phyloP scores from a whole-genome alignment of 2,888 invertebrate genomes.

The Nephrocerus scutellatus region DNA sequence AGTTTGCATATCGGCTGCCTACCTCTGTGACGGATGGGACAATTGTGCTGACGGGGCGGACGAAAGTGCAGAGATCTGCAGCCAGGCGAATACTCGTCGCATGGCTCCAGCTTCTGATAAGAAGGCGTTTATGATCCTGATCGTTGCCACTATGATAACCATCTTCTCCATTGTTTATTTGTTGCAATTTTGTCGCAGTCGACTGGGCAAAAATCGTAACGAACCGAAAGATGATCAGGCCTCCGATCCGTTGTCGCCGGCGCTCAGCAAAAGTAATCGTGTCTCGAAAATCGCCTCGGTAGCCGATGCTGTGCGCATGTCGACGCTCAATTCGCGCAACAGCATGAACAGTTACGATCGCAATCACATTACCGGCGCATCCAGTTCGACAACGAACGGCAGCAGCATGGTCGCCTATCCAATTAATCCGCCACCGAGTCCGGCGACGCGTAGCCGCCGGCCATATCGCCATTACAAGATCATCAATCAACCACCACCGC shows the following conservation, averaged over 20 bases:
- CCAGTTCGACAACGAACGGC: constrained; percentile 47
- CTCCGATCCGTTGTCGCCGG: constrained; percentile 59
- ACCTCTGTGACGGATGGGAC: constrained; percentile 68
- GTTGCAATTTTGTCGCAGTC: constrained; percentile 52
- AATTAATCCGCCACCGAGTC: constrained; percentile 85
- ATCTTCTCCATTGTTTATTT: constrained; percentile 51
- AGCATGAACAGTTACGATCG: constrained; percentile 62
- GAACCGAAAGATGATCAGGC: constrained; percentile 58
- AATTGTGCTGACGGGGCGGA: constrained; percentile 78
- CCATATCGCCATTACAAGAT: constrained; percentile 70
- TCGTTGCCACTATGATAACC: constrained; percentile 53
- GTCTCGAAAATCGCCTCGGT: constrained; percentile 48
- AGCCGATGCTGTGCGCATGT: constrained; percentile 57
- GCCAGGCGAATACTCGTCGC: constrained; percentile 46
- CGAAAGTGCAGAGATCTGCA: constrained; percentile 62
- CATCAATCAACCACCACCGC: constrained; percentile 82
- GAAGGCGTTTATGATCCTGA: constrained; percentile 53
- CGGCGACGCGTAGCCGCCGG: constrained; percentile 71
- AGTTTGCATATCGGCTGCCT: constrained; percentile 60
- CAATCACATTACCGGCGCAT: constrained; percentile 61
- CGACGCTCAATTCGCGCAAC: constrained; percentile 56
- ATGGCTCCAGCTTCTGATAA: constrained; percentile 49
- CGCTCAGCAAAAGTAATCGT: constrained; percentile 41
- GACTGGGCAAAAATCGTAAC: constrained; percentile 50
- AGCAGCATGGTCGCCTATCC: constrained; percentile 60